Conservation (phyloP, 2,113 vertebrate genomes). For the Otolemur garnettii region DNA sequence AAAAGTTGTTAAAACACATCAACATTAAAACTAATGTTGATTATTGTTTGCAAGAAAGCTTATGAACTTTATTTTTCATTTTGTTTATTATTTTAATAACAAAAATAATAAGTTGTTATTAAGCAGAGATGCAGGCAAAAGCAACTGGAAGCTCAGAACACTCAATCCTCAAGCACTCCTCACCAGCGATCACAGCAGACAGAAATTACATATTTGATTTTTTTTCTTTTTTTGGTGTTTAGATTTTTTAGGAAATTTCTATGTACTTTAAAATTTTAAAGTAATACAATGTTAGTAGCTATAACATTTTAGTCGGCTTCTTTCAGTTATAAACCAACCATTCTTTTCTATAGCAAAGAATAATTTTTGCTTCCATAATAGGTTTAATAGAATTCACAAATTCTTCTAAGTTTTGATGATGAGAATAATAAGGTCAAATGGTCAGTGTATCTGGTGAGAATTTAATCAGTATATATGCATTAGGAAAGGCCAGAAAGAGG, state of each 20-base stretch:
- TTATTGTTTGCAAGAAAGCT: neutral
- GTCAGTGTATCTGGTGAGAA: neutral
- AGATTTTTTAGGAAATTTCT: neutral
- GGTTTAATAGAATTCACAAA: conserved; percentile 36
- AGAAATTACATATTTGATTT: neutral
- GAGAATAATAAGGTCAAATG: neutral
- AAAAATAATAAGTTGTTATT: neutral
- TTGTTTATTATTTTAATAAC: neutral
- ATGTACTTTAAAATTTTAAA: neutral
- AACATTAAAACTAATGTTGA: neutral
- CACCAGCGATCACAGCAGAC: neutral
- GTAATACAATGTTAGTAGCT: neutral
- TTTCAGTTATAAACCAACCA: neutral
- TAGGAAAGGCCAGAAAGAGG: neutral
- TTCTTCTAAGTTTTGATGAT: neutral
- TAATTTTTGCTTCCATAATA: neutral
- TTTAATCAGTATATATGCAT: neutral
- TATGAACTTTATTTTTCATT: neutral
- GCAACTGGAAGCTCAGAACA: neutral
- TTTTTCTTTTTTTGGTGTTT: conserved; percentile 2
- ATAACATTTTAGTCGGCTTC: neutral
- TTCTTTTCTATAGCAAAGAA: neutral
- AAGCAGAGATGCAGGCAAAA: neutral
- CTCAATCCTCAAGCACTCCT: neutral
- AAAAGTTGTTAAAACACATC: neutral